Conservation (phyloP, 2,888 invertebrate species). For the Euplagia quadripunctaria region DNA sequence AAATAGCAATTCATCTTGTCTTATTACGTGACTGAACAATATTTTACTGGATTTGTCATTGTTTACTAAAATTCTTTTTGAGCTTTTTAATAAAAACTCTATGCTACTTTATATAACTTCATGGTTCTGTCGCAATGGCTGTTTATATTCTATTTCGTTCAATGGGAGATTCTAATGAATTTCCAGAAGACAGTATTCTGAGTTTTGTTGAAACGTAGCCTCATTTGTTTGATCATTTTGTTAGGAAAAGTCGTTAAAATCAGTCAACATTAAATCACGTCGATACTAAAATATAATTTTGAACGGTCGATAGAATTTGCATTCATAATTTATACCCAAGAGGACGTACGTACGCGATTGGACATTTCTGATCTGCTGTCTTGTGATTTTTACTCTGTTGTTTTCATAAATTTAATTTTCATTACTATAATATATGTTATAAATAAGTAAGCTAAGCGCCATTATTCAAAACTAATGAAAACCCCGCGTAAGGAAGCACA, state of each 20-base stretch:
- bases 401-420: no score
- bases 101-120: constrained; percentile 23
- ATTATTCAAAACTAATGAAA: no score
- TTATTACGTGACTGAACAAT: constrained; percentile 70
- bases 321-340: constrained; percentile 77
- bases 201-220: constrained; percentile 73
- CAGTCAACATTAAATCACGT: constrained; percentile 82
- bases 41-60: constrained; percentile 66
- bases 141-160: constrained; percentile 62
- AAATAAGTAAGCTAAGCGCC: no score
- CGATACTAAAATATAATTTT: constrained; percentile 83
- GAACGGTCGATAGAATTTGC: constrained; percentile 82
- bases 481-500: no score
- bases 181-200: constrained; percentile 71
- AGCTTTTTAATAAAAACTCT: constrained; percentile 34
- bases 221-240: constrained; percentile 81
- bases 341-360: constrained; percentile 58
- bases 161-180: constrained; percentile 72
- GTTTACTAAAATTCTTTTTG: constrained; percentile 44
- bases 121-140: constrained; percentile 50
- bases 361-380: constrained; percentile 68
- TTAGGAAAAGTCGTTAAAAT: constrained; percentile 80
- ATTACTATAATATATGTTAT: no score
- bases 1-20: constrained; percentile 62
- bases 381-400: constrained; percentile 44